Evolutionary conservation across 2,888 invertebrate species (phyloP).

Genomic region (Druceiella hillmani): DNA sequence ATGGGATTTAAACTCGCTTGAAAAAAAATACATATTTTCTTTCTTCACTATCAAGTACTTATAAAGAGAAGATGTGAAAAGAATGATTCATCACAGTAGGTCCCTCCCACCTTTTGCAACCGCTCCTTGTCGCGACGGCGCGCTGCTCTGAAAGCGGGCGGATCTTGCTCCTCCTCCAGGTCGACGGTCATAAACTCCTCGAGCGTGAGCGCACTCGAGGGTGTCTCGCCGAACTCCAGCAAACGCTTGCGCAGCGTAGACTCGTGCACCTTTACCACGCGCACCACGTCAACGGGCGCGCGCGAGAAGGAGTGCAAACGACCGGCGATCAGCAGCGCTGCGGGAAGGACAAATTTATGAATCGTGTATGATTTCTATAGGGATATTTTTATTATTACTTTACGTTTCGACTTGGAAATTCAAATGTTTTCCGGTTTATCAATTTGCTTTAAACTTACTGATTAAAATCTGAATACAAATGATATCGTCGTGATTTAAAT

Average conservation of each 20-base stretch:
- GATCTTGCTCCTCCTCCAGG: conserved; percentile 92
- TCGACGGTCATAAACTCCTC: conserved; percentile 98
- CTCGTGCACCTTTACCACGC: conserved; percentile 94
- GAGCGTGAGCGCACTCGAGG: conserved; percentile 88
- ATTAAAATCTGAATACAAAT: no score
- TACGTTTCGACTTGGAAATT: no score
- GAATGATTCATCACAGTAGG: no score
- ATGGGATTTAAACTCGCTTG: no score
- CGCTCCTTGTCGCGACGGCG: conserved; percentile 83
- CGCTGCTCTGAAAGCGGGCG: conserved; percentile 90
- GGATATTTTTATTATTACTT: conserved; percentile 16
- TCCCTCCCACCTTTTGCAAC: conserved; percentile 66
- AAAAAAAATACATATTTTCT: no score
- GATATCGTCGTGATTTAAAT: no score
- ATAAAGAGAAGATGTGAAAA: no score
- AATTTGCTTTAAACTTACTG: no score
- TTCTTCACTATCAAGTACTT: no score
- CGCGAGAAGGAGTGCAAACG: conserved; percentile 89
- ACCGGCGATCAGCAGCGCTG: conserved; percentile 90
- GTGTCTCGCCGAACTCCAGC: conserved; percentile 94
- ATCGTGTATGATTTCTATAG: conserved; percentile 22
- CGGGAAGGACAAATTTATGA: conserved; percentile 3
- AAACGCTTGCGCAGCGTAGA: conserved; percentile 86
- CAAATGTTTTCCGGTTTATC: no score
- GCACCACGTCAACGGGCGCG: conserved; percentile 81